Base-by-base conservation (phyloP, 1,140 invertebrate genomes). In the Drosophila virilis region DNA sequence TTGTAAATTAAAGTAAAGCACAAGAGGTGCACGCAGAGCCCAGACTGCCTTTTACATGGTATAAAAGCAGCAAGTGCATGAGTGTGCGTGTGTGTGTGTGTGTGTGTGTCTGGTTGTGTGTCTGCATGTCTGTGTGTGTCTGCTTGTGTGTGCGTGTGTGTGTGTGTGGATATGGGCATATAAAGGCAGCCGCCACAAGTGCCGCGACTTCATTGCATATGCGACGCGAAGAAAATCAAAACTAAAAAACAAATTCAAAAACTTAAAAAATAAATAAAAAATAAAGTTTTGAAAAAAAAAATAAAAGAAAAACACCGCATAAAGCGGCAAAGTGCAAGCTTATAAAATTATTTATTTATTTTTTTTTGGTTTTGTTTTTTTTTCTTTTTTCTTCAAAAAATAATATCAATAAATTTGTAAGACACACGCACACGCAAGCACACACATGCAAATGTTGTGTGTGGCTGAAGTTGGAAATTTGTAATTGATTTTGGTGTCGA, bases 401-500 rank as follows among this genome's bases (percentile, higher is more conserved):
- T 52, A n/a, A 28, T 42, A 43, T 37, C 9, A 45, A 61, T 70
- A 45, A 54, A 67, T 52, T 81, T 80, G 38, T 67, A 68, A 45
- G 38, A 54, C 32, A 55, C 55, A 28, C 28, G 32, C 37, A 40
- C 43, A 62, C 37, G 43, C n/a, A 28, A 0, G 22, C 22, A 4
- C 22, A 4, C 10, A 57, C n/a, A 73, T 62, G 42, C 52, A 67
- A 58, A 58, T 72, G 35, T 32, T 28, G 22, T 61, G 28, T 52
- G 35, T 15, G 37, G 28, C 55, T 60, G 22, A 50, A 50, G 37
- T 57, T 69, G 5, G 28, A 50, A 28, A 64, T 64, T 65, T 55
- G 52, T 64, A 77, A 84, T 84, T 77, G 68, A 83, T 67, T 73
- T 71, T 65, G 59, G 66, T 69, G 61, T 52, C 59, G 46, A 57